Conservation (phyloP, 2,888 invertebrate species). For the Amblyteles armatorius region DNA sequence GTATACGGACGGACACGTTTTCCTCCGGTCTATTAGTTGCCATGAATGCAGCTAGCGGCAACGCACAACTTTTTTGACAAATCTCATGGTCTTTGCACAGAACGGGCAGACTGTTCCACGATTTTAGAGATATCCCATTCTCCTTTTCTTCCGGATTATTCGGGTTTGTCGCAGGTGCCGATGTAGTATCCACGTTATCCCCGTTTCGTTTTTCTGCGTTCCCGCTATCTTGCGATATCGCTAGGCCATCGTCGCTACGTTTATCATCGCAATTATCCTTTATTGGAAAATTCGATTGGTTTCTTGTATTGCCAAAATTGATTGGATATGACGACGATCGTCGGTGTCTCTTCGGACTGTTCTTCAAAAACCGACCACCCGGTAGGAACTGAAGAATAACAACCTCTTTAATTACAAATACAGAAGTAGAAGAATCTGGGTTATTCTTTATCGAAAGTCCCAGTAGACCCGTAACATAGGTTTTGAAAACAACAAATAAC, state of each 20-base stretch:
- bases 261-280: conserved; percentile 28
- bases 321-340: conserved; percentile 83
- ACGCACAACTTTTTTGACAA: conserved; percentile 60
- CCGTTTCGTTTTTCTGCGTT: not conserved
- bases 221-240: not conserved
- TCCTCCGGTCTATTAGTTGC: conserved; percentile 56
- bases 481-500: not conserved
- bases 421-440: not conserved
- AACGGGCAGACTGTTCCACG: conserved; percentile 79
- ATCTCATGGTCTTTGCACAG: conserved; percentile 72
- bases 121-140: conserved; percentile 72
- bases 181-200: not conserved
- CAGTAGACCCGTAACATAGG: not conserved
- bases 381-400: conserved; percentile 76
- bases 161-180: not conserved
- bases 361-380: conserved; percentile 78
- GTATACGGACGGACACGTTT: conserved; percentile 14
- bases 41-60: conserved; percentile 57
- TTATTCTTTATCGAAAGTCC: not conserved
- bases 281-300: conserved; percentile 11
- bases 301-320: conserved; percentile 74
- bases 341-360: conserved; percentile 80
- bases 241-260: not conserved
- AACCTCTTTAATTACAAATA: not conserved
- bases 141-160: conserved; percentile 45